Evolutionary conservation across 2,888 invertebrate genomes (phyloP), one percentile per base, ranked within the genome.

Genomic region (Pollenia amentaria): DNA sequence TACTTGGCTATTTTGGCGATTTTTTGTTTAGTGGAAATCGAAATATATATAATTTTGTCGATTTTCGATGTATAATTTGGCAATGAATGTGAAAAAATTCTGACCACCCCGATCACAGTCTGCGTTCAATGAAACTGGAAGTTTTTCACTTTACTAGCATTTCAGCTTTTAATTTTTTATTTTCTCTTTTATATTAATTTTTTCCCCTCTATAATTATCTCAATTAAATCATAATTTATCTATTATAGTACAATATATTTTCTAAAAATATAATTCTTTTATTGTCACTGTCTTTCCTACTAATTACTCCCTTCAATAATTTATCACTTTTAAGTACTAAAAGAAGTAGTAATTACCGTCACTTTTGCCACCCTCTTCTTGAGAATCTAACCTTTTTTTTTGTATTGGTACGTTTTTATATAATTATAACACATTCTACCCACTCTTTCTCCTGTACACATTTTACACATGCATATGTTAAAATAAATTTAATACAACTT

Each of bases 401-500:
- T 48, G 46, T 64, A 64, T 75, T 75, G 7, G 51, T 48, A 21
- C 12, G 29, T 69, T 70, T 62, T 53, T 6, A 44, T 65, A 29
- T 75, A 73, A 79, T 79, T 75, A 84, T 72, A 38, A 18, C 64
- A 79, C 53, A 44, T 48, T 42, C 16, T 18, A n/a, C 10, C 16
- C 42, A 40, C 12, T 21, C 14, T 29, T 29, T 29, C 6, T 29
- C 29, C 29, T 29, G 4, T 29, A 6, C 3, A 64, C 48, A 40
- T 57, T 38, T 11, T 3, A 48, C 21, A 21, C 46, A 46, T 16
- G 16, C 73, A 65, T 73, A 78, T 78, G 84, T 44, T 65, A 3
- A 29, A 48, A 78, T 51, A 51, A 64, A 72, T 60, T 84, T 51
- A 84, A 78, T 84, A 78, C 72, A 18, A 84, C 78, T 78, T 78